These are phyloP conservation scores for Probaryconus sp. DNA, from an alignment of 1,140 invertebrate genomes.

Conservation along the genomic window DNA sequence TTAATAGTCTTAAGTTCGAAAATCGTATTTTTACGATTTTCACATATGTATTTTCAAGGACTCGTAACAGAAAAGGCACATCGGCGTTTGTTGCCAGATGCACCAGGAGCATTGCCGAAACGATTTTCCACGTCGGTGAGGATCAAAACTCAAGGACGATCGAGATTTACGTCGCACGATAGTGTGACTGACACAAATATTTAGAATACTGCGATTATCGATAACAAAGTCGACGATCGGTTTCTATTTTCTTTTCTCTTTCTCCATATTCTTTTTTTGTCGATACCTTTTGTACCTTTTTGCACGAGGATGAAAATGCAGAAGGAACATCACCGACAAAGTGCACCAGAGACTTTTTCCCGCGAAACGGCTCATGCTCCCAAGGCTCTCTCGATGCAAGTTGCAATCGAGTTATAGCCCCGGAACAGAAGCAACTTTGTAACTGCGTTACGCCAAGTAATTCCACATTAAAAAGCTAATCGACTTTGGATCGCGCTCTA, in stretches of 20 bases:
- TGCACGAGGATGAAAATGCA: too few species aligned
- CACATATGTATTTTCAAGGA: neutral
- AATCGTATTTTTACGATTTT: conserved; percentile 11
- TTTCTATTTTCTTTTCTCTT: too few species aligned
- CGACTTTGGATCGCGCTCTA: conserved; percentile 47
- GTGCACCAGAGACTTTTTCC: too few species aligned
- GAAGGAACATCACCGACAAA: too few species aligned
- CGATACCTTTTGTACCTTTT: too few species aligned
- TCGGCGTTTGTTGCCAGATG: conserved; percentile 19
- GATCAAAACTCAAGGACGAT: conserved; percentile 42
- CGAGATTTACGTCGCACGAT: conserved; percentile 25
- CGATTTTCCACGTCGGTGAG: conserved; percentile 48
- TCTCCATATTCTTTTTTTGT: too few species aligned
- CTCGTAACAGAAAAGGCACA: conserved; percentile 10
- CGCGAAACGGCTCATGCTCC: conserved; percentile 36
- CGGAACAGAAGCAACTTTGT: conserved; percentile 59
- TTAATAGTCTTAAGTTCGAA: neutral
- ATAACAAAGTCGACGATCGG: too few species aligned
- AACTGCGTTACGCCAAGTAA: conserved; percentile 61
- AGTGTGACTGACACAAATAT: conserved; percentile 33
- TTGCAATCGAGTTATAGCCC: conserved; percentile 60
- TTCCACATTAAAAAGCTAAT: conserved; percentile 62
- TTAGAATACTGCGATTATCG: conserved; percentile 19
- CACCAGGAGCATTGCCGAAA: conserved; percentile 20
- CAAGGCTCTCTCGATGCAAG: conserved; percentile 47